Conservation (phyloP, 2,888 invertebrate genomes). For the Eupsilia transversa region DNA sequence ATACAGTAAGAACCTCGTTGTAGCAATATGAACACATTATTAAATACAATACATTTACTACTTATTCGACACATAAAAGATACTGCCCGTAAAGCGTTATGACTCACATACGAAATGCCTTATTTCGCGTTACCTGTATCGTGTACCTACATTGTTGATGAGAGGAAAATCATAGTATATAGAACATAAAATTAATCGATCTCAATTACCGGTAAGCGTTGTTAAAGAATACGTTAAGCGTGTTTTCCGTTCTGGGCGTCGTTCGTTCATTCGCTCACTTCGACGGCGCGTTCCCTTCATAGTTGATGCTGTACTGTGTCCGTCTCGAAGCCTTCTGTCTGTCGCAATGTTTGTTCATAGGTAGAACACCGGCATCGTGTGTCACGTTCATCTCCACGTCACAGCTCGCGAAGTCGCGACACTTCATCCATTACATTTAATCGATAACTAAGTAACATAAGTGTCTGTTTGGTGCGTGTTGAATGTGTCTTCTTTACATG, state of each 20-base stretch:
- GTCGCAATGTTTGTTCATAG: constrained; percentile 56
- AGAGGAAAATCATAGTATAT: constrained; percentile 85
- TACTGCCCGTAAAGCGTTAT: constrained; percentile 77
- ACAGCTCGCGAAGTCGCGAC: constrained; percentile 70
- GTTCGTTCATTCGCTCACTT: constrained; percentile 54
- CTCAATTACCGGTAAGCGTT: constrained; percentile 88
- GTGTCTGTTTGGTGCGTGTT: constrained; percentile 86
- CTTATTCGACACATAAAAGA: constrained; percentile 52
- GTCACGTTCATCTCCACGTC: constrained; percentile 65
- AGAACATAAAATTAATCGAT: constrained; percentile 87
- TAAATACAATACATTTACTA: constrained; percentile 46
- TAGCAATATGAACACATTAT: constrained; percentile 64
- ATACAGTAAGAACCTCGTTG: constrained; percentile 61
- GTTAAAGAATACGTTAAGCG: constrained; percentile 81
- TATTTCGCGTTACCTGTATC: constrained; percentile 89
- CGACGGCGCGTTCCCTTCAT: constrained; percentile 61
- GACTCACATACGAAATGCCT: constrained; percentile 84
- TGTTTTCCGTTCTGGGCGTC: constrained; percentile 76
- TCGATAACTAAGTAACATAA: constrained; percentile 79
- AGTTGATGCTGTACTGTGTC: constrained; percentile 73
- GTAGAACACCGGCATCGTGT: constrained; percentile 68
- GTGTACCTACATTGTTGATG: constrained; percentile 87
- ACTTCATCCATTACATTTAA: constrained; percentile 76
- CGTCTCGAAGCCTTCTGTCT: constrained; percentile 77
- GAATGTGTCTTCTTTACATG: constrained; percentile 89